These are phyloP conservation scores for Aplocera efformata DNA, from an alignment of 2,888 invertebrate genomes.

Conservation along the genomic window DNA sequence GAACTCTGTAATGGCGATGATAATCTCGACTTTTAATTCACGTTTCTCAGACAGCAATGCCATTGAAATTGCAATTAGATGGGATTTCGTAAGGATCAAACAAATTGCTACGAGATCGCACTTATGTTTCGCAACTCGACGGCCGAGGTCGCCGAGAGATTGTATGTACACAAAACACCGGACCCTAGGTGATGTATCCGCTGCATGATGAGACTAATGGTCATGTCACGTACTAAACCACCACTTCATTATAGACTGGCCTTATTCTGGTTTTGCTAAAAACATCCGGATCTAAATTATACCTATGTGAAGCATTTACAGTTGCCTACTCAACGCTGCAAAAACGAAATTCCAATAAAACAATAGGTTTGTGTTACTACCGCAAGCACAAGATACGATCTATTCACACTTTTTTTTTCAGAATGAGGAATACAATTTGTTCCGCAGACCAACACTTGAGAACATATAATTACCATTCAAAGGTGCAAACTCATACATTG, in stretches of 20 bases:
- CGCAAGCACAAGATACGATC: conserved; percentile 15
- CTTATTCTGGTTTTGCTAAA: conserved; percentile 24
- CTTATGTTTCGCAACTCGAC: conserved; percentile 30
- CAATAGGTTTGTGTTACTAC: conserved; percentile 19
- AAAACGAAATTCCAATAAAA: conserved; percentile 12
- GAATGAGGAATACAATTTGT: conserved; percentile 25
- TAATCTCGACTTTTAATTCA: conserved; percentile 22
- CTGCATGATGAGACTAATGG: conserved; percentile 31
- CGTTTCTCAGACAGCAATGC: conserved; percentile 29
- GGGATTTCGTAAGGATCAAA: conserved; percentile 36
- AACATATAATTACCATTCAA: conserved; percentile 25
- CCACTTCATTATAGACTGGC: conserved; percentile 22
- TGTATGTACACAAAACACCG: conserved; percentile 29
- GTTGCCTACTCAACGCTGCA: conserved; percentile 9
- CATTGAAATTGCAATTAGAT: conserved; percentile 33
- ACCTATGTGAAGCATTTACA: conserved; percentile 18
- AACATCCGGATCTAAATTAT: conserved; percentile 23
- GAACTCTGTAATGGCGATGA: conserved; percentile 15
- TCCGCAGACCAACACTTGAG: conserved; percentile 19
- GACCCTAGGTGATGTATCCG: conserved; percentile 27
- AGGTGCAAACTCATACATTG: conserved; percentile 18
- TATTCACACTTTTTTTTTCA: conserved; percentile 27
- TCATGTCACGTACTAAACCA: conserved; percentile 27
- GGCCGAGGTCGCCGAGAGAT: conserved; percentile 30
- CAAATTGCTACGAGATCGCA: conserved; percentile 30